Percentiles rank a stretch among this genome's conserved stretches.
Evolutionary conservation across 2,797 vertebrate species (phyloP).

Genomic region (Propithecus perrieri): DNA sequence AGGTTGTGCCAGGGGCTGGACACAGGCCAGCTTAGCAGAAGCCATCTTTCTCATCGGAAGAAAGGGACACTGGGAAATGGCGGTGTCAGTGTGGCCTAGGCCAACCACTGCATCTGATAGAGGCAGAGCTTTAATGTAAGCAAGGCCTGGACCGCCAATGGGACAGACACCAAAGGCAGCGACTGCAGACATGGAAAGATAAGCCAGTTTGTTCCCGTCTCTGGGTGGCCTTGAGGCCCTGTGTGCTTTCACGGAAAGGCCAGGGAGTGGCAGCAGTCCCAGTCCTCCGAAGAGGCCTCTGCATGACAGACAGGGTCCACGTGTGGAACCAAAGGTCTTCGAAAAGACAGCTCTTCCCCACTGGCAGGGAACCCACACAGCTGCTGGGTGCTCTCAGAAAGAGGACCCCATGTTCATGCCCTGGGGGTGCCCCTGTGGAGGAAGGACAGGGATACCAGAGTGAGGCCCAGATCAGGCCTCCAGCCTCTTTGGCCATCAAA

Average conservation of each 20-base stretch:
- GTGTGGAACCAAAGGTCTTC: neutral
- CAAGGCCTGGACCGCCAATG: neutral
- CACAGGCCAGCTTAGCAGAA: neutral
- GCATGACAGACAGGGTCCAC: neutral
- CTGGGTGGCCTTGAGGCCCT: neutral
- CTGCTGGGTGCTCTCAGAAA: neutral
- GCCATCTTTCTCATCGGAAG: neutral
- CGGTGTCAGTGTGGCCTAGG: neutral
- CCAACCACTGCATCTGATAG: fast-evolving
- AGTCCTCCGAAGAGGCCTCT: neutral
- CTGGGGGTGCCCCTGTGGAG: neutral
- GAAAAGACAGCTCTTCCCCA: neutral
- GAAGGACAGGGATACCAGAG: neutral
- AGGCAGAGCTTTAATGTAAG: neutral
- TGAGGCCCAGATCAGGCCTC: neutral
- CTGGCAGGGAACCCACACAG: neutral
- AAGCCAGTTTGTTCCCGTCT: fast-evolving
- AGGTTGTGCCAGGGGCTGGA: neutral
- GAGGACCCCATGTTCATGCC: fast-evolving
- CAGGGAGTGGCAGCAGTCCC: too few relatives aligned
- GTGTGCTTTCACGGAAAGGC: neutral
- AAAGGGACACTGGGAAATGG: neutral
- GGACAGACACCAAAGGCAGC: neutral
- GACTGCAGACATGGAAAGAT: neutral
- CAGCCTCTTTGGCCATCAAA: too few relatives aligned